Evolutionary conservation across 2,888 invertebrate species (phyloP), one percentile per base, ranked within the genome.

Genomic region (Drepana falcataria): DNA sequence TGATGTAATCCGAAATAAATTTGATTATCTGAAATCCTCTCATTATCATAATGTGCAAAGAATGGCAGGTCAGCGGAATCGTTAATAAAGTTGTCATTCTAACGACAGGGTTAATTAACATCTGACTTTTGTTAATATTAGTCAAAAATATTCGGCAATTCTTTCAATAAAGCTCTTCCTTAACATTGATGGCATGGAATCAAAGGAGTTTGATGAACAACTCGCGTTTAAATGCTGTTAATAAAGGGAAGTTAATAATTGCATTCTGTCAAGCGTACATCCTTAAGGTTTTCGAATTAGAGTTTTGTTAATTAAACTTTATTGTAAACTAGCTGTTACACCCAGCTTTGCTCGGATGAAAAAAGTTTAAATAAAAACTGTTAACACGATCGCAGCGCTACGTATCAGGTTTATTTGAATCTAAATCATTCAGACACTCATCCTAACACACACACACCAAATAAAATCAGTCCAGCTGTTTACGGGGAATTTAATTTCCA

Each of bases 1-100:
- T 87, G 87, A 87, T 87, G 83, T 76, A 65, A 63, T 71, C 71
- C 70, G 79, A 81, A 82, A 85, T 80, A 79, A 79, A 85, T 85
- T 84, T 81, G 81, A 85, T 87, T 85, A 85, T 79, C 77, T 76
- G 76, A 75, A 78, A 81, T 77, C 70, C 75, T 71, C 47, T 51
- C 55, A 40, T 51, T 52, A 59, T 52, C 55, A 52, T 55, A 48
- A 56, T 60, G 66, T 66, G 66, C 66, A 62, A 70, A 69, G 68
- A 60, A 63, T 61, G 59, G 60, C 69, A 63, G 59, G 69, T 68
- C 66, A 53, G 53, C 60, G 57, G 57, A 44, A 60, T 63, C 64
- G 71, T 73, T 81, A 79, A 82, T 82, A 78, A 80, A 75, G 71
- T 71, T 71, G 78, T 79, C 71, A 65, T 35, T 49, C 48, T 63